A percentile compares a stretch with the other conserved stretches of the same genome.
phyloP scores from a whole-genome alignment of 2,888 invertebrate species.

The Shargacucullia verbasci region DNA sequence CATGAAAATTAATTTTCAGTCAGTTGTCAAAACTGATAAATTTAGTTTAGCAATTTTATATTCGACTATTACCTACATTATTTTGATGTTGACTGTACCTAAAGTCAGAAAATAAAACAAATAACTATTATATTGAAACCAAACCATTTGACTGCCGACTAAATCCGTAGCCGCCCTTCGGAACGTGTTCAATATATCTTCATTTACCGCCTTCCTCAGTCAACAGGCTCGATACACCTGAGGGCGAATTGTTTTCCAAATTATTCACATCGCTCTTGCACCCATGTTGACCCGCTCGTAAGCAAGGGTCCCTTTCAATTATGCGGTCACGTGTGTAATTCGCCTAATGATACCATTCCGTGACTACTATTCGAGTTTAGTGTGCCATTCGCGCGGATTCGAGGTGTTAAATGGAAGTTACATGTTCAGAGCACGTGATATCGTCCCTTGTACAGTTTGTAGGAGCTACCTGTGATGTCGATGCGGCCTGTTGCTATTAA shows the following conservation, averaged over 20 bases:
- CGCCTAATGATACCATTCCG: constrained; percentile 75
- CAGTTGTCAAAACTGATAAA: too few species aligned
- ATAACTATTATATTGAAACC: neutral
- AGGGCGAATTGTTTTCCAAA: constrained; percentile 64
- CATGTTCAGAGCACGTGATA: constrained; percentile 74
- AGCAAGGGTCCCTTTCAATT: constrained; percentile 66
- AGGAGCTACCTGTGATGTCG: constrained; percentile 55
- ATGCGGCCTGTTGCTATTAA: constrained; percentile 57
- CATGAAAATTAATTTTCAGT: too few species aligned
- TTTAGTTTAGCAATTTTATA: too few species aligned
- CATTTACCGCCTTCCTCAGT: constrained; percentile 50
- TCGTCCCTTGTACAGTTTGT: constrained; percentile 64
- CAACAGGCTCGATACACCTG: constrained; percentile 56
- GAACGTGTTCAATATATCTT: constrained; percentile 56
- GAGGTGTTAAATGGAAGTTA: constrained; percentile 82
- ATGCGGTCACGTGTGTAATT: constrained; percentile 74
- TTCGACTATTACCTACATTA: too few species aligned
- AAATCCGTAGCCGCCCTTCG: constrained; percentile 38
- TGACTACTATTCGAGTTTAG: constrained; percentile 72
- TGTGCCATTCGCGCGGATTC: constrained; percentile 66
- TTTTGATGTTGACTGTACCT: too few species aligned
- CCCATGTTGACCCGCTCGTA: constrained; percentile 54
- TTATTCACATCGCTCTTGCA: constrained; percentile 64
- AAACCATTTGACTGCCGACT: constrained; percentile 26
- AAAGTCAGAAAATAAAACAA: neutral